These are phyloP conservation scores for Rostratula benghalensis DNA, from an alignment of 2,113 vertebrate genomes.

Conservation along the genomic window DNA sequence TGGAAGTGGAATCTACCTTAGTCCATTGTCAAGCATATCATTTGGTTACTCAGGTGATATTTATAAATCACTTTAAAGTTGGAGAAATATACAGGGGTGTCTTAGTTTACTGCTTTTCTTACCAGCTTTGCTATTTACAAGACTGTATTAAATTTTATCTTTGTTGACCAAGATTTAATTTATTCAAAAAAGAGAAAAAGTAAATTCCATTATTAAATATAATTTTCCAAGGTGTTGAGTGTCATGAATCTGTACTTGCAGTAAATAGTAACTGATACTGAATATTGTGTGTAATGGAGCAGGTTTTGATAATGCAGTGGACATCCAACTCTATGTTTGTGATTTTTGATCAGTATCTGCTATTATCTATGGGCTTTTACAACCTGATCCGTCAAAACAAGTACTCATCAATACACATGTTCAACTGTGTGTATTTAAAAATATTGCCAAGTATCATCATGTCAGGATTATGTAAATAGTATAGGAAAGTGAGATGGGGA, in stretches of 20 bases:
- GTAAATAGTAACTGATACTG: background rate
- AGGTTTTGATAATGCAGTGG: background rate
- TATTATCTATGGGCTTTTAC: background rate
- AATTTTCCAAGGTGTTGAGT: background rate
- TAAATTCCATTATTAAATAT: background rate
- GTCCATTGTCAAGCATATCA: conserved; percentile 93
- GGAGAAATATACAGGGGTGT: background rate
- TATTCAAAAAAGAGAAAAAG: background rate
- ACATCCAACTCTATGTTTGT: background rate
- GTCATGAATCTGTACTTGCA: background rate
- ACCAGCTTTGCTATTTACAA: background rate
- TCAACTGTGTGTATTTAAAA: background rate
- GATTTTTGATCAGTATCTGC: background rate
- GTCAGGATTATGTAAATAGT: no score
- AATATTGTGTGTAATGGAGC: background rate
- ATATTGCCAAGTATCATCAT: background rate
- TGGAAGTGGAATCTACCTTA: conserved; percentile 92
- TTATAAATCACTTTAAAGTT: conserved; percentile 29
- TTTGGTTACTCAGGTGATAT: conserved; percentile 92
- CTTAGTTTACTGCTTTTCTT: background rate
- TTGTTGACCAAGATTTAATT: rapidly evolving
- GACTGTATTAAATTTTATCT: background rate
- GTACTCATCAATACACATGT: background rate
- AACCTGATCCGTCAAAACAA: background rate
- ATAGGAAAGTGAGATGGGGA: no score